Base-by-base conservation (phyloP, 2,888 invertebrate genomes). In the Andrena bicolor region DNA sequence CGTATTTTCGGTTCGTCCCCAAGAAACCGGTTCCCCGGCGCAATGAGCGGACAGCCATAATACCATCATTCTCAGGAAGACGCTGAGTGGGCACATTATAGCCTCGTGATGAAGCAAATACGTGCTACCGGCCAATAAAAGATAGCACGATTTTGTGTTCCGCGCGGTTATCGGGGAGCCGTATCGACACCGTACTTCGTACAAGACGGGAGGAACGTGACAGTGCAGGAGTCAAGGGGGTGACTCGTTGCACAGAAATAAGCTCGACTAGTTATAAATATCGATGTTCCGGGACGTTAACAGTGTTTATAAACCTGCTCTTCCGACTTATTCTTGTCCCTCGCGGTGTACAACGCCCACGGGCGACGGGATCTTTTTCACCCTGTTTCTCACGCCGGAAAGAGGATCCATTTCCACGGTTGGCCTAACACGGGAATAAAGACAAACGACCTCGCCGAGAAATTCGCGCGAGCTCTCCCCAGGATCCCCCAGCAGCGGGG, bases 91-190 rank as follows among this genome's bases (percentile, higher is more conserved):
- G 78, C 82, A 80, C 87, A 87, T 85, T 88, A 88, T 83, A 65
- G 87, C 73, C 82, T 73, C 80, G 65, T 58, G 89, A 87, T 82
- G 85, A 89, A 88, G 82, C 85, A 82, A 88, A 89, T 85, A 83
- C 61, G 71, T 72, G 89, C 89, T 87, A 88, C 88, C 82, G 85
- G 41, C 83, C 76, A 74, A 87, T 87, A 89, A 89, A 87, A 85
- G 85, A 87, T 87, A 83, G 81, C 84, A 28, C 85, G 87, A 81
- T 76, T 86, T 77, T 68, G 65, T 61, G 70, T 48, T 64, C 58
- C 41, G 28, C 53, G 6, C n/a, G 30, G 28, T 74, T 81, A 66
- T 28, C 41, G 49, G 48, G 35, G 74, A 58, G 8, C 20, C 58
- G 1, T 10, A 10, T 63, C 20, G n/a, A 1, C n/a, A 32, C 8